Evolutionary conservation across 2,888 invertebrate genomes (phyloP).

Genomic region (Nasonovia ribisnigri): DNA sequence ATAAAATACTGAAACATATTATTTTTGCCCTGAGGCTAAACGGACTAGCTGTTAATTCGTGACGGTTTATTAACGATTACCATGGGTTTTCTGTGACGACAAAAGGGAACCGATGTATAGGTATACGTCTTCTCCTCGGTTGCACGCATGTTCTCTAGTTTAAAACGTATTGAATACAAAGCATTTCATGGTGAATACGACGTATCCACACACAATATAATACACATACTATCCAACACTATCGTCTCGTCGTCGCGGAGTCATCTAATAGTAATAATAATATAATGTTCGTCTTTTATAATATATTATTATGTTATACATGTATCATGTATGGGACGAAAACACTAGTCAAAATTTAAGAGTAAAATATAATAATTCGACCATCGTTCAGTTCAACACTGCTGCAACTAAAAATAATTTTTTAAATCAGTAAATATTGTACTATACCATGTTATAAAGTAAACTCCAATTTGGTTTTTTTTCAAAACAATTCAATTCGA

Average conservation of each 20-base stretch:
- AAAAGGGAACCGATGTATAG: conserved; percentile 65
- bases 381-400: background rate
- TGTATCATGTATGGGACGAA: background rate
- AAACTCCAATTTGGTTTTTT: no score
- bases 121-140: conserved; percentile 50
- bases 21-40: conserved; percentile 62
- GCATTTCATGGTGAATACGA: conserved; percentile 62
- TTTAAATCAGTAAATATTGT: no score
- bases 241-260: conserved; percentile 21
- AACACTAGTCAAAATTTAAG: conserved; percentile 26
- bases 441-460: no score
- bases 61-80: conserved; percentile 68
- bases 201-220: conserved; percentile 46
- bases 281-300: conserved; percentile 43
- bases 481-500: no score
- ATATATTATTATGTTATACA: background rate
- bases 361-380: background rate
- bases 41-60: conserved; percentile 66
- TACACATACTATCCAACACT: conserved; percentile 30
- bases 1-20: conserved; percentile 36
- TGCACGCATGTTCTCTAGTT: conserved; percentile 61
- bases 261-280: conserved; percentile 52
- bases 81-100: conserved; percentile 66
- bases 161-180: conserved; percentile 57
- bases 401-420: background rate